Evolutionary conservation across 2,113 vertebrate species (phyloP), one percentile per base, ranked within the genome.

Genomic region (Petromus typicus): DNA sequence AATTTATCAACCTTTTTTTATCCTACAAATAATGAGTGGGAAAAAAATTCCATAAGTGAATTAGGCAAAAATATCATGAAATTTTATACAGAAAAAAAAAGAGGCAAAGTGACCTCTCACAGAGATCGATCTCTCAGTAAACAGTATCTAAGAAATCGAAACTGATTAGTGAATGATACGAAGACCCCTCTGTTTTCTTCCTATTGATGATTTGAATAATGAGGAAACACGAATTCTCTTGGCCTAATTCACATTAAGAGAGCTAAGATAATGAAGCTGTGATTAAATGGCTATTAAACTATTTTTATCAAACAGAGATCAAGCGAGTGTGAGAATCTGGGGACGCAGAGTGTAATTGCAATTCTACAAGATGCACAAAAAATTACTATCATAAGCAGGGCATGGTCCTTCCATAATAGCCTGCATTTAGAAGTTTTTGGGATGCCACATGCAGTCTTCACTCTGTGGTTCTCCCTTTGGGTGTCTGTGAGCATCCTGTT

Each of bases 181-280:
- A 93, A 93, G 91, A 95, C 84, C 84, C 79, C 78, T 80, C 92
- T 34, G 63, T 87, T 97, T 97, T 89, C 90, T 96, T 96, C 96
- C 94, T 97, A 96, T 94, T 97, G 97, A 96, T 97, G 97, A 97
- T 97, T 97, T 95, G 95, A 97, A 96, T 97, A 96, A 97, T 96
- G 95, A 97, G 91, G 93, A 96, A 94, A 89, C 32, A 25, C 79
- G 87, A 90, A 91, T 97, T 96, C 91, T 97, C 63, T 67, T 96
- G 95, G 95, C 95, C 96, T 96, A 97, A 96, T 95, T 97, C 96
- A 0, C 91, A 97, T 96, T 97, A 97, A 96, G 96, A 97, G 97
- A 97, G 95, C 96, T 95, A 96, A 96, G 96, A 98, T 97, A 98
- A 97, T 98, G 97, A 98, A 97, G 96, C 97, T 93, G 97, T 98